Conservation (phyloP, 1,140 invertebrate genomes). For the Megalonaias nervosa region DNA sequence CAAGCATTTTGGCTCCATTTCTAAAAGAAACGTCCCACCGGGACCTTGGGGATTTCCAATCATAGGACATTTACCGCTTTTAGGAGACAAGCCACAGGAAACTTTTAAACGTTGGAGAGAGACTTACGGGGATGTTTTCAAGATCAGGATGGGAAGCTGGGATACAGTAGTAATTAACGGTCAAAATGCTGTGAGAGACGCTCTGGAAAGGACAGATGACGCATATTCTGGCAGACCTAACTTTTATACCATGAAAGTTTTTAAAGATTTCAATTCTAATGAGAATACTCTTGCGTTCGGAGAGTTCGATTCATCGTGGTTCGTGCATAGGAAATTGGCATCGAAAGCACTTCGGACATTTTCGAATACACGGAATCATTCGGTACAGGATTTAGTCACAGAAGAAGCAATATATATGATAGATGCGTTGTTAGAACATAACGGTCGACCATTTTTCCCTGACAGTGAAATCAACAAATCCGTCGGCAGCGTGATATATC, state of each 20-base stretch:
- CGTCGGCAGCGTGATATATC: not conserved
- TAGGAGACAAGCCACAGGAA: constrained; percentile 4
- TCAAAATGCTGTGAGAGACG: constrained; percentile 3
- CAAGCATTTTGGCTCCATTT: not conserved
- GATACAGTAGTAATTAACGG: constrained; percentile 20
- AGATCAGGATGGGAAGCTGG: constrained; percentile 27
- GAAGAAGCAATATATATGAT: not conserved
- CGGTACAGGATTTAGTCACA: not conserved
- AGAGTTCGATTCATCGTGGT: not conserved
- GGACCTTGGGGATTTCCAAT: constrained; percentile 35
- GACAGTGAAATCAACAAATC: constrained; percentile 1
- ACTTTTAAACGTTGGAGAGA: constrained; percentile 11
- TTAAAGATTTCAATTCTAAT: not conserved
- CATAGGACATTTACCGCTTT: constrained; percentile 26
- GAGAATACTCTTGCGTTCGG: not conserved
- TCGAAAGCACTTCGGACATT: not conserved
- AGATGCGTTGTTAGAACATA: not conserved
- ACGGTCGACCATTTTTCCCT: not conserved
- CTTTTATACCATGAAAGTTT: not conserved
- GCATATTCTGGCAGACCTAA: constrained; percentile 6
- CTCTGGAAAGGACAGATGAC: constrained; percentile 7
- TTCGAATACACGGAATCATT: not conserved
- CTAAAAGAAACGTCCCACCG: not conserved
- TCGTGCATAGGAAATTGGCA: not conserved
- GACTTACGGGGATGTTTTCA: constrained; percentile 28